Conservation (phyloP, 1,140 invertebrate genomes). For the Colletes gigas region DNA sequence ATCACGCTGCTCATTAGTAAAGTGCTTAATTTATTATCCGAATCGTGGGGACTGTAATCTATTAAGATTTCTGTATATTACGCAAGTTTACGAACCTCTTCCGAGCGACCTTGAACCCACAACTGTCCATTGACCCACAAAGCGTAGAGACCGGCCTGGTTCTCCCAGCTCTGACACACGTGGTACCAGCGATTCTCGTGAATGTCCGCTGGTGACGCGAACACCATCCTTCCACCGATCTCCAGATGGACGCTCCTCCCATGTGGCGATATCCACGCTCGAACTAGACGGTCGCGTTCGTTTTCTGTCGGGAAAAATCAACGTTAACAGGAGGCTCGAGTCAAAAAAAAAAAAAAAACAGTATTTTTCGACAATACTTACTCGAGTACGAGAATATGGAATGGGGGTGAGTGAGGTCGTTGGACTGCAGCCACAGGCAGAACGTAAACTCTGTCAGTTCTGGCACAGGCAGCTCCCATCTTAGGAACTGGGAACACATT, state of each 20-base stretch:
- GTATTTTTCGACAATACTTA: conserved; percentile 55
- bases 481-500: conserved; percentile 82
- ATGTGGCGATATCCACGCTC: conserved; percentile 83
- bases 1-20: too few species aligned
- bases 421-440: conserved; percentile 84
- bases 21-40: too few species aligned
- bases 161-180: conserved; percentile 85
- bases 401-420: conserved; percentile 83
- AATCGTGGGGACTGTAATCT: too few species aligned
- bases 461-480: conserved; percentile 84
- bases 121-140: conserved; percentile 84
- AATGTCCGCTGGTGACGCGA: conserved; percentile 78
- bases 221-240: conserved; percentile 80
- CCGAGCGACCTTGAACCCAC: conserved; percentile 77
- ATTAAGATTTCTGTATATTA: too few species aligned
- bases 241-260: conserved; percentile 82
- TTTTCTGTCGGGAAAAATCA: conserved; percentile 78
- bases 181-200: conserved; percentile 84
- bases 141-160: conserved; percentile 82
- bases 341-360: too few species aligned
- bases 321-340: neutral
- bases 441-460: conserved; percentile 85
- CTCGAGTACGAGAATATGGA: conserved; percentile 86
- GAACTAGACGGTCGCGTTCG: conserved; percentile 82
- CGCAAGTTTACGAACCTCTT: conserved; percentile 74